phyloP scores from a whole-genome alignment of 2,888 invertebrate genomes.

The Pantelozetes paolii region DNA sequence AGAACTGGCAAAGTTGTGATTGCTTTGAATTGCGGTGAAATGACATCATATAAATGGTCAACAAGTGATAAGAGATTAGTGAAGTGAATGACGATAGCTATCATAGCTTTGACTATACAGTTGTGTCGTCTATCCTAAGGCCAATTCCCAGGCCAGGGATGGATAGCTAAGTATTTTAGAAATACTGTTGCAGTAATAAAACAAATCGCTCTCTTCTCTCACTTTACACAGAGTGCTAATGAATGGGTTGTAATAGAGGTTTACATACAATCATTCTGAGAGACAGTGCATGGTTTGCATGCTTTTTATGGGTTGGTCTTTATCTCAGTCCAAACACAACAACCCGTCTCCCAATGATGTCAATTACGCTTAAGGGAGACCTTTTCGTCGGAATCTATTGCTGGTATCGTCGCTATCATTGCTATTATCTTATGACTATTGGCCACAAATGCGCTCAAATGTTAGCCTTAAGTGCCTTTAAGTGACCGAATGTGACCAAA shows the following conservation, averaged over 20 bases:
- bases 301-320: background rate
- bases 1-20: background rate
- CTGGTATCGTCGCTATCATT: background rate
- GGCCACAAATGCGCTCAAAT: constrained; percentile 22
- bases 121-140: constrained; percentile 18
- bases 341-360: constrained; percentile 14
- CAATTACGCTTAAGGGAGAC: constrained; percentile 18
- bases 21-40: background rate
- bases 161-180: constrained; percentile 14
- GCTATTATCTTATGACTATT: constrained; percentile 4
- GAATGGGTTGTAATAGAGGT: constrained; percentile 28
- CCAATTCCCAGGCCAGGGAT: constrained; percentile 26
- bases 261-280: constrained; percentile 5
- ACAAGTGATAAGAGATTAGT: constrained; percentile 32
- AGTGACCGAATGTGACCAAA: background rate
- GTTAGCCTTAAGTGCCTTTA: background rate
- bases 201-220: constrained; percentile 22
- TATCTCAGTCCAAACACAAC: background rate
- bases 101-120: background rate
- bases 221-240: background rate
- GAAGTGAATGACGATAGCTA: constrained; percentile 3
- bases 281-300: background rate
- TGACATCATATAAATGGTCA: constrained; percentile 12
- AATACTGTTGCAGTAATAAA: background rate
- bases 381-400: background rate